Evolutionary conservation across 1,140 invertebrate genomes (phyloP).

Genomic region (Aphaenogaster ashmeadi): DNA sequence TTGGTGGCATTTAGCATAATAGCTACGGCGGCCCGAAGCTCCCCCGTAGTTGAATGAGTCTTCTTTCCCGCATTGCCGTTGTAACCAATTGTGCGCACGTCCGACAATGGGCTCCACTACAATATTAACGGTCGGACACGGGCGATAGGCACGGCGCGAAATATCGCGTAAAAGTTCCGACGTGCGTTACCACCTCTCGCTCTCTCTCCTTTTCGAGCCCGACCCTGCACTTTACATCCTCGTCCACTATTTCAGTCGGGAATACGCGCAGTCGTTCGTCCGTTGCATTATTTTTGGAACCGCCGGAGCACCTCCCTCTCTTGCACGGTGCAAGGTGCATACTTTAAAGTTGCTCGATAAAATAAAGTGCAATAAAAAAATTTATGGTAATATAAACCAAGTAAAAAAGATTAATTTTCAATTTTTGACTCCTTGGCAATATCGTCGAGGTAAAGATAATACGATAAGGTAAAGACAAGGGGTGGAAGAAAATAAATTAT

Average conservation of each 20-base stretch:
- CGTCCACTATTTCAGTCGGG: conserved; percentile 9
- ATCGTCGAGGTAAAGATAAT: no score
- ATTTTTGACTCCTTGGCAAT: background rate
- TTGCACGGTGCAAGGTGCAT: background rate
- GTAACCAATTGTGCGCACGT: conserved; percentile 57
- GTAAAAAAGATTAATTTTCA: conserved; percentile 13
- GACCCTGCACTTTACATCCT: conserved; percentile 6
- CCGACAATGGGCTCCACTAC: conserved; percentile 55
- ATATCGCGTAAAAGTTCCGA: conserved; percentile 55
- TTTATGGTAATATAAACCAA: background rate
- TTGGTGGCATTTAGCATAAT: conserved; percentile 74
- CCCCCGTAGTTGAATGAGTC: conserved; percentile 56
- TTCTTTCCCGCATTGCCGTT: conserved; percentile 58
- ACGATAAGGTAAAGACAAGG: background rate
- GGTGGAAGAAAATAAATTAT: conserved; percentile 11
- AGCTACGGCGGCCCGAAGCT: background rate
- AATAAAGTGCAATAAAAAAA: background rate
- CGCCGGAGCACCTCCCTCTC: background rate
- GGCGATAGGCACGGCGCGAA: conserved; percentile 32
- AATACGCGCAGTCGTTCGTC: conserved; percentile 20
- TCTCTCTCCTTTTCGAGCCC: background rate
- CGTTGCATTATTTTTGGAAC: conserved; percentile 52
- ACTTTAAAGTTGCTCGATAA: background rate
- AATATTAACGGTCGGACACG: conserved; percentile 54
- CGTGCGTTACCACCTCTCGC: background rate